Conservation (phyloP, 2,113 vertebrate species). For the Rostratula benghalensis region DNA sequence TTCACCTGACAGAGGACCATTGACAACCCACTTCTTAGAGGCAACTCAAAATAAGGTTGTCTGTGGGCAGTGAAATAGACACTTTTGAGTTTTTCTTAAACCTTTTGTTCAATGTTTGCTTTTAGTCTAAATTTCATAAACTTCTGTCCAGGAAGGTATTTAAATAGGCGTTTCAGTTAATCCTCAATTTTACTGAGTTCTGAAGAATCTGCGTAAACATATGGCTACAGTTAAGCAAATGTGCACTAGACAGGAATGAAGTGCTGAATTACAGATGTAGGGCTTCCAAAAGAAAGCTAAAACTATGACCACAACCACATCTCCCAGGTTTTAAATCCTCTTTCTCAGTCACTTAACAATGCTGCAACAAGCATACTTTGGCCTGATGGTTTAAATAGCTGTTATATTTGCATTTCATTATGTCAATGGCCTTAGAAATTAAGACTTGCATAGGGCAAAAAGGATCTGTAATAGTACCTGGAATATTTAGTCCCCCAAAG, state of each 20-base stretch:
- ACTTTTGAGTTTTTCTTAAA: neutral
- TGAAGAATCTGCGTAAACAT: conserved; percentile 43
- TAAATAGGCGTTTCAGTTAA: conserved; percentile 52
- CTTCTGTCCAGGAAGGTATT: conserved; percentile 10
- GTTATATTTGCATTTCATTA: conserved; percentile 36
- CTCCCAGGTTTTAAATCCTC: conserved; percentile 49
- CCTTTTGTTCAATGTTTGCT: neutral
- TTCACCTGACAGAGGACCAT: conserved; percentile 6
- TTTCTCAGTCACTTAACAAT: conserved; percentile 25
- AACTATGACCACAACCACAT: conserved; percentile 21
- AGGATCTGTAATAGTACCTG: neutral
- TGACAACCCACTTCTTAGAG: neutral
- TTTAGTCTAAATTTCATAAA: conserved; percentile 40
- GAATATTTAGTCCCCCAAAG: neutral
- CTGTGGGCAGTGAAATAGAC: neutral
- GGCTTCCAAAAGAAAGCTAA: conserved; percentile 49
- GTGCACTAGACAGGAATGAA: conserved; percentile 48
- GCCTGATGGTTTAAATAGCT: conserved; percentile 18
- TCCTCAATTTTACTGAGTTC: conserved; percentile 41
- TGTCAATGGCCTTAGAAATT: conserved; percentile 3
- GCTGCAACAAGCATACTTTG: neutral
- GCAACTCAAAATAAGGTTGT: neutral
- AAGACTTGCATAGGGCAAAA: neutral
- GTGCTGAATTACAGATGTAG: conserved; percentile 51
- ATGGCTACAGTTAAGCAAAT: conserved; percentile 53